phyloP scores from a whole-genome alignment of 1,140 invertebrate genomes.

The Cotesia vestalis region DNA sequence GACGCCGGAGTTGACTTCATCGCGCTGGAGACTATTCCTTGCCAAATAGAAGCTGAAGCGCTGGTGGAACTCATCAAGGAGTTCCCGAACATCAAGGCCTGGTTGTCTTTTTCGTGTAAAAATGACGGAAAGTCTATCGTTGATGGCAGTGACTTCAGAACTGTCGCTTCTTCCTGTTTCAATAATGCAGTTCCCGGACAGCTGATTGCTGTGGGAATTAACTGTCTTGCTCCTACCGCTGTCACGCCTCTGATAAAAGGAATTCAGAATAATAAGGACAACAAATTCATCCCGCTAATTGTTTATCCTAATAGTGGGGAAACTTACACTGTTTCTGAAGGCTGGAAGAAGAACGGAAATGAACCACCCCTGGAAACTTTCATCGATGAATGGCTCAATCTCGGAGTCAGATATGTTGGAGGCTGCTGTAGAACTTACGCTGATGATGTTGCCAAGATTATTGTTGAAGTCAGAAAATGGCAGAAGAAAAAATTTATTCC shows the following conservation, averaged over 20 bases:
- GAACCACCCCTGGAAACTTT: conserved; percentile 69
- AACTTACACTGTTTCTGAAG: conserved; percentile 64
- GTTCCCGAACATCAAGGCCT: conserved; percentile 77
- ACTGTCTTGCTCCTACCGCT: conserved; percentile 79
- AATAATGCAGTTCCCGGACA: conserved; percentile 69
- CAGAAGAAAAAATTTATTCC: conserved; percentile 24
- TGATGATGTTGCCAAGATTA: conserved; percentile 70
- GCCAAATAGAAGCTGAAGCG: conserved; percentile 80
- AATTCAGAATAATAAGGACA: conserved; percentile 48
- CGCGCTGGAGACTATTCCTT: conserved; percentile 90
- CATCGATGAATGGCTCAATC: conserved; percentile 74
- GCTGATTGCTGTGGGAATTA: conserved; percentile 84
- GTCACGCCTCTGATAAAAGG: conserved; percentile 69
- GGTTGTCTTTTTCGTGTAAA: conserved; percentile 86
- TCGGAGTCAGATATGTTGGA: conserved; percentile 78
- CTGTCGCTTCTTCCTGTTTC: conserved; percentile 72
- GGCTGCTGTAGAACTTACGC: conserved; percentile 82
- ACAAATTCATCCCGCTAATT: conserved; percentile 67
- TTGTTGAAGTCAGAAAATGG: conserved; percentile 57
- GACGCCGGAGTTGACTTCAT: conserved; percentile 82
- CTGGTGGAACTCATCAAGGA: conserved; percentile 79
- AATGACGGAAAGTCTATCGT: conserved; percentile 74
- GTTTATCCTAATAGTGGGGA: conserved; percentile 82
- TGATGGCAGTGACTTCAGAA: conserved; percentile 78
- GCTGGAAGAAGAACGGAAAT: conserved; percentile 69